A percentile compares a stretch with the other conserved stretches of the same genome.
phyloP scores from a whole-genome alignment of 2,113 vertebrate species.

The Benitochromis conjunctus region DNA sequence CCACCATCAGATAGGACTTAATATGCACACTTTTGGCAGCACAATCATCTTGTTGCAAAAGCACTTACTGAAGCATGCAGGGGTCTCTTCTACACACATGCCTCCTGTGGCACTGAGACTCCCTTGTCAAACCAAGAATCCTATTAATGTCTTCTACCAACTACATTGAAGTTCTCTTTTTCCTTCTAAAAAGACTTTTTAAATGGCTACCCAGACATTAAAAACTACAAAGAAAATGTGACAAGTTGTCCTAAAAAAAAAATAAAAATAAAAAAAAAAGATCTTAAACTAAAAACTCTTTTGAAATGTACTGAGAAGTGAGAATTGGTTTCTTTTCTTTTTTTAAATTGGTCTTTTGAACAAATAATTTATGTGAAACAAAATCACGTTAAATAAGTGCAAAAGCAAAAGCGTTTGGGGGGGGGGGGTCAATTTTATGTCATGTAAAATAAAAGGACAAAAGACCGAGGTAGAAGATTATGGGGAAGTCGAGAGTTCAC shows the following conservation, averaged over 20 bases:
- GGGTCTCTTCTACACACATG: background rate
- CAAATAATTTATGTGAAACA: background rate
- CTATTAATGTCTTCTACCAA: background rate
- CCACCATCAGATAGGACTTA: background rate
- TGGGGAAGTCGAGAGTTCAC: background rate
- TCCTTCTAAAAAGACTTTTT: background rate
- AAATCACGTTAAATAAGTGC: background rate
- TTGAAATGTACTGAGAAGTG: background rate
- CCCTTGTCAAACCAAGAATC: slow-evolving; percentile 8
- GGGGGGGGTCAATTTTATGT: background rate
- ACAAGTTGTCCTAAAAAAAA: background rate
- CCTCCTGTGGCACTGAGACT: slow-evolving; percentile 12
- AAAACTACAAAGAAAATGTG: background rate
- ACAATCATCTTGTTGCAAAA: background rate
- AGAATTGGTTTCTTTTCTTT: background rate
- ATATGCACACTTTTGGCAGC: background rate
- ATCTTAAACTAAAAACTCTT: background rate
- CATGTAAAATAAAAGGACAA: background rate
- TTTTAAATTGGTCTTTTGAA: background rate
- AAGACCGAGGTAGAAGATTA: background rate
- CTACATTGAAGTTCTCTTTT: background rate
- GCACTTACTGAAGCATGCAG: background rate
- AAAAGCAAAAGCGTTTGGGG: background rate
- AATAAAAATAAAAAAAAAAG: too few species aligned
- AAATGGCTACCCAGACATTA: slow-evolving; percentile 14